Evolutionary conservation across 2,888 invertebrate genomes (phyloP), one percentile per base, ranked within the genome.

Genomic region (Drosophila fungiperda): DNA sequence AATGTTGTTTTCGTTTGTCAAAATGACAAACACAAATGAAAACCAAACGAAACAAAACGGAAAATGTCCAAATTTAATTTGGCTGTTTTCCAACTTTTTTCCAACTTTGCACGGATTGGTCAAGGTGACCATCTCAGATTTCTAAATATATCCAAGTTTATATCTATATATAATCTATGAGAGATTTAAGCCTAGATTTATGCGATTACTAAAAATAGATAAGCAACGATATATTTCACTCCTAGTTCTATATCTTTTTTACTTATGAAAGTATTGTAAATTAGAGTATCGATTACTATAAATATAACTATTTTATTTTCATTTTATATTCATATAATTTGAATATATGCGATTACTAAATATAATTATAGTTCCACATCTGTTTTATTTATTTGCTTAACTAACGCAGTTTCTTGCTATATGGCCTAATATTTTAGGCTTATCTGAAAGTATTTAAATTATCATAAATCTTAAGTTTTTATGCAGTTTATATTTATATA

Each of bases 1-100:
- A 78, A 82, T 80, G 72, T 77, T 82, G 80, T 80, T 82, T 82
- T 82, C 82, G 80, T 82, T 82, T 82, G 81, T 82, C 82, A 73
- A 80, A 81, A 81, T 81, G 81, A 82, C 81, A 81, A 71, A 79
- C 65, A 49, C 68, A 79, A 79, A 73, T 70, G 76, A 66, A 67
- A 70, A 57, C 65, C 63, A 74, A 74, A 54, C 60, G 67, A 67
- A 72, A 69, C 53, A 64, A 75, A 70, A 68, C 48, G 53, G 57
- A 71, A 78, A 45, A 4, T 8, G 45, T 26, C 23, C 15, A 45
- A 76, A 74, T 64, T 60, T 40, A 59, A 68, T 50, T 63, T 55
- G 57, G 53, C 29, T 29, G 29, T 29, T 29, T 29, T 29, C 29
- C 29, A 29, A 29, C 29, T 29, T 6, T 29, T 29, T 29, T 6